Base-by-base conservation (phyloP, 2,888 invertebrate genomes). In the Phyllotreta striolata region DNA sequence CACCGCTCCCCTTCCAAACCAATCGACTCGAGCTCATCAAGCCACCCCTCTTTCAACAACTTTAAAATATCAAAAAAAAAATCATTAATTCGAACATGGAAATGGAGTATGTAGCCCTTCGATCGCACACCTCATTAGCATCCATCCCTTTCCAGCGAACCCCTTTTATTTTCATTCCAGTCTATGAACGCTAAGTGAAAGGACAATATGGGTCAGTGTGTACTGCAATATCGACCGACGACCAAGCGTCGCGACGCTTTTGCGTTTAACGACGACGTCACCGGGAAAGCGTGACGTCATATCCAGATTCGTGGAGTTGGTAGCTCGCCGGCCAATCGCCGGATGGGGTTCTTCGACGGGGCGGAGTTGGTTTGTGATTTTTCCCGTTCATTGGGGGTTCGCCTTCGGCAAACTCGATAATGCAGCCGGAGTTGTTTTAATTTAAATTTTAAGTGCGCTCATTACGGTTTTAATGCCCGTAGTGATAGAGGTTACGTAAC, bases 171-270 rank as follows among this genome's bases (percentile, higher is more conserved):
- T 70, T 67, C 66, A 69, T 63, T 55, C 63, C 62, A 68, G 64
- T 70, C 62, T 63, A 60, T 63, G 65, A 71, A 66, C 61, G 68
- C 59, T 69, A 74, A 76, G 76, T 77, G 76, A 76, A 76, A 77
- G 74, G 76, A 64, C 61, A 72, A 79, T 79, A 77, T 79, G 78
- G 79, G 79, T 79, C 79, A 79, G 77, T 78, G 74, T 76, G 78
- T 75, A 74, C 75, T 72, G 61, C 62, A 62, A 61, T 75, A 77
- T 77, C 76, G 76, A 76, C 67, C 70, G 60, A 56, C 35, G 62
- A 49, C 40, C 61, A 66, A 68, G 67, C 70, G 72, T 69, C 72
- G 74, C 72, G 74, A 69, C 69, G 67, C 59, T 59, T 60, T 63
- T 66, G 65, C 66, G 55, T 65, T 63, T 59, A 63, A 56, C 69